Conservation (phyloP, 2,113 vertebrate species). For the Tupaia chinensis region DNA sequence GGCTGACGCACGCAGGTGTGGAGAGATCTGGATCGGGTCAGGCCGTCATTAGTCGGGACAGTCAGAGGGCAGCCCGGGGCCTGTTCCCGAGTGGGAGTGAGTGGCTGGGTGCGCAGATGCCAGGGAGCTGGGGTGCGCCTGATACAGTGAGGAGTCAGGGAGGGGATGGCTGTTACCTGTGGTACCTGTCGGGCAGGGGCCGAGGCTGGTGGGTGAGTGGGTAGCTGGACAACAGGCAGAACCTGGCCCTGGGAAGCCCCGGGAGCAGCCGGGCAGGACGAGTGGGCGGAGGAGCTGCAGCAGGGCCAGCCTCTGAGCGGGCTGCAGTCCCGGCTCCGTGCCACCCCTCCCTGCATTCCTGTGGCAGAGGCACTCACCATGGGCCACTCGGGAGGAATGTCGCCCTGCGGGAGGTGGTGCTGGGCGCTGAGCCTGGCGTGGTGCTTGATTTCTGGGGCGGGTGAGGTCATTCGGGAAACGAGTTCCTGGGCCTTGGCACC, state of each 20-base stretch:
- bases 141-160: neutral
- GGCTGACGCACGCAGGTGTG: too few species aligned
- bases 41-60: neutral
- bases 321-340: neutral
- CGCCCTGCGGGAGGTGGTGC: neutral
- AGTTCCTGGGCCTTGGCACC: neutral
- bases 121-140: neutral
- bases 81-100: neutral
- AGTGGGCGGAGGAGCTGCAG: neutral
- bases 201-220: neutral
- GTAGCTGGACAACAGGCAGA: neutral
- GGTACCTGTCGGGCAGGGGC: neutral
- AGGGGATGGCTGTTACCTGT: neutral
- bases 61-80: neutral
- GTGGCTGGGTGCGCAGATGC: neutral
- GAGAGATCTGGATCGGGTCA: neutral
- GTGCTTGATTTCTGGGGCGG: conserved; percentile 13
- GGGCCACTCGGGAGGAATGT: neutral
- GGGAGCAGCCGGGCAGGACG: neutral
- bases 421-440: neutral
- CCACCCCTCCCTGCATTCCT: neutral
- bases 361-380: neutral
- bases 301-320: neutral
- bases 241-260: conserved; percentile 33
- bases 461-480: neutral